phyloP scores from a whole-genome alignment of 2,113 vertebrate genomes.

The Amblyornis subalaris region DNA sequence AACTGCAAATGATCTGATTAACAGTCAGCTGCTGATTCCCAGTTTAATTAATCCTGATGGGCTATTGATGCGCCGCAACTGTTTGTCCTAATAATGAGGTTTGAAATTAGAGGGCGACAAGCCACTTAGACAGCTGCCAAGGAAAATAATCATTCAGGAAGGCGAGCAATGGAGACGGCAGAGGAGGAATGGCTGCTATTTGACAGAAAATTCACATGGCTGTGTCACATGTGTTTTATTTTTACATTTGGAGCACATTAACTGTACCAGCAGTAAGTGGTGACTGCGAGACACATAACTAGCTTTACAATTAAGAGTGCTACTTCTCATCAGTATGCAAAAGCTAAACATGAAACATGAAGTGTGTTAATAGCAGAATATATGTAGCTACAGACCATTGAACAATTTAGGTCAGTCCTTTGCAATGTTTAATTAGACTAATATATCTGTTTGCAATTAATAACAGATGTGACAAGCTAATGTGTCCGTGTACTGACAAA shows the following conservation, averaged over 20 bases:
- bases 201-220: constrained; percentile 72
- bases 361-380: constrained; percentile 73
- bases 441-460: constrained; percentile 94
- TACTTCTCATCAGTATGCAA: constrained; percentile 70
- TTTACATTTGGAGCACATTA: constrained; percentile 68
- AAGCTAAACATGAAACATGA: constrained; percentile 71
- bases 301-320: constrained; percentile 71
- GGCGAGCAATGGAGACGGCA: constrained; percentile 62
- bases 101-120: constrained; percentile 88
- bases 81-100: constrained; percentile 96
- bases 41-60: constrained; percentile 98
- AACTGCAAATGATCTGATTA: constrained; percentile 86
- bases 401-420: constrained; percentile 83
- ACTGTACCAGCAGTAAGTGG: constrained; percentile 70
- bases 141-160: constrained; percentile 76
- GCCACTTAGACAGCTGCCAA: constrained; percentile 88
- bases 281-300: constrained; percentile 55
- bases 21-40: constrained; percentile 89
- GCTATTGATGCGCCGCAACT: constrained; percentile 92
- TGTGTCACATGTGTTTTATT: constrained; percentile 73
- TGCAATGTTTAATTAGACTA: constrained; percentile 82
- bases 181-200: constrained; percentile 71
- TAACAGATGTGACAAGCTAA: constrained; percentile 92
- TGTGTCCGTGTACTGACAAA: constrained; percentile 88
- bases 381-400: constrained; percentile 73